Base-by-base conservation (phyloP, 2,888 invertebrate genomes). In the Hypolimnas misippus region DNA sequence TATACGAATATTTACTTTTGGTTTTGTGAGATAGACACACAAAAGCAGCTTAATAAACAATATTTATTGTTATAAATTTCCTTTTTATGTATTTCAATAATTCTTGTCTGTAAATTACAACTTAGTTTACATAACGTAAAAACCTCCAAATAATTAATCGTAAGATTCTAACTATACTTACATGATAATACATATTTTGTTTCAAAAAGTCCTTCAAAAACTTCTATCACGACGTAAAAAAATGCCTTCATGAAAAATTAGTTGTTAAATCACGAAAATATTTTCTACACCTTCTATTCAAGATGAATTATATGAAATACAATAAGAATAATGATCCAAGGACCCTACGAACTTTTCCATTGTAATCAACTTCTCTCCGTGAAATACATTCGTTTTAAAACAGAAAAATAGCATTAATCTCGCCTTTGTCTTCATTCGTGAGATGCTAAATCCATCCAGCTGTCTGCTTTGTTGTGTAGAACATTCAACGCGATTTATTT, bases 391-490 rank as follows among this genome's bases (percentile, higher is more conserved):
- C 29, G 49, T 49, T 49, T 46, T 14, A 29, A 29, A 49, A 29
- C 25, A 49, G 44, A 55, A 44, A 44, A 42, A 29, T 44, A 44
- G 16, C 55, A 55, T 44, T 19, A 31, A 44, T 55, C 54, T 44
- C 44, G 29, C 4, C 55, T 25, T 44, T 42, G 29, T 33, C 31
- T 44, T 29, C 49, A 29, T 49, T 44, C 44, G 31, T 44, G 55
- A n/a, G n/a, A 44, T 44, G 16, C 29, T 19, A 31, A 55, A 55
- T 44, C 31, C 31, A 31, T 55, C 25, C n/a, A 25, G 40, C 40
- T 29, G 54, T 35, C 35, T 10, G 25, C 38, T 31, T 29, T 55
- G 29, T 31, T 25, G 44, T 46, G n/a, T 49, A 16, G 49, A 29
- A 29, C 49, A 49, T 49, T 29, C 29, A 44, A 31, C 29, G 8